Evolutionary conservation across 2,113 vertebrate genomes (phyloP), one percentile per base, ranked within the genome.

Genomic region (Cariama cristata): DNA sequence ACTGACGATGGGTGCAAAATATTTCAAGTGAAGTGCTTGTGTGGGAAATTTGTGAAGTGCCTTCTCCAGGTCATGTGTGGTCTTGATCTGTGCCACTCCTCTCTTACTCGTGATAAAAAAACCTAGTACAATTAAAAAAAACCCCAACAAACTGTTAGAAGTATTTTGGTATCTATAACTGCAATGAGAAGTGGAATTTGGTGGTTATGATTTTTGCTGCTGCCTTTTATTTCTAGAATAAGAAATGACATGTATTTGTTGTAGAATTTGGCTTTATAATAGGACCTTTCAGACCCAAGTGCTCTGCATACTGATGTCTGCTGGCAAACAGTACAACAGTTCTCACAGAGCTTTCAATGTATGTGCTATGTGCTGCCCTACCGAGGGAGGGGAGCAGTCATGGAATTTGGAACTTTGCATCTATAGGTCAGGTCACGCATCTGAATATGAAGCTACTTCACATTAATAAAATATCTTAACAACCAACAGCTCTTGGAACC

Each of bases 401-500:
- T 45, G 44, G 63, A 66, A 73, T 82, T 82, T 88, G 71, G 62
- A 90, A 66, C 21, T 88, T 68, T 23, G 62, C 32, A 60, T n/a
- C 19, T 79, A 3, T 56, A 3, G 69, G 26, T 75, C 71, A 86
- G 56, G 16, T 53, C 53, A 73, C 2, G 2, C 33, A 82, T 76
- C 38, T 95, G 62, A 92, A 79, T 82, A 40, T 64, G 77, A 79
- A 90, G 14, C 33, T 79, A 35, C 35, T 88, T 90, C 47, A 14
- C 72, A 52, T 71, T 76, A 83, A 73, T 88, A 66, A 86, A 92
- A 96, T 49, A 14, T 69, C 82, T 79, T 52, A 74, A 38, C 17
- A 89, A 53, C 38, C 20, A 77, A 32, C n/a, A 71, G n/a, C 12
- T 88, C 95, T 83, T 79, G 32, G 50, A 86, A 74, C 50, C 8